Conservation (phyloP, 2,113 vertebrate species). For the Erythrolamprus reginae region DNA sequence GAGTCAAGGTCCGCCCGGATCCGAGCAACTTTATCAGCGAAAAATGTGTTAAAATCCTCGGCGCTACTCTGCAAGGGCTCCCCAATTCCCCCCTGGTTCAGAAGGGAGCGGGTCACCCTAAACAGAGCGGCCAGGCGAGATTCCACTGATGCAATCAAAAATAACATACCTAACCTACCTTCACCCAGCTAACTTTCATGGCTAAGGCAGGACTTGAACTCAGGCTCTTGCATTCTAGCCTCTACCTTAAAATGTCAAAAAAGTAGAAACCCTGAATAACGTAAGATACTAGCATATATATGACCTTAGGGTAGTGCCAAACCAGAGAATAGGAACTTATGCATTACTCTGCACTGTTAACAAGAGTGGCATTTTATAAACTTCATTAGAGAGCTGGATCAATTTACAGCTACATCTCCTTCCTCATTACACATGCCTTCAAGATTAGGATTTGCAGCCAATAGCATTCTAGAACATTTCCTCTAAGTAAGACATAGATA, state of each 20-base stretch:
- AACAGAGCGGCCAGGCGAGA: no score
- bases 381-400: not conserved
- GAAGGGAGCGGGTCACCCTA: no score
- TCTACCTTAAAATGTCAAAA: not conserved
- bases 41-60: no score
- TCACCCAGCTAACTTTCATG: not conserved
- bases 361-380: not conserved
- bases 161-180: not conserved
- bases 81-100: no score
- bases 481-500: not conserved
- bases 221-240: not conserved
- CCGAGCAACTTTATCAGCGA: no score
- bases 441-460: not conserved
- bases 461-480: not conserved
- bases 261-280: not conserved
- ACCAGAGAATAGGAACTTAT: not conserved
- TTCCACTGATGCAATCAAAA: no score
- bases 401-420: not conserved
- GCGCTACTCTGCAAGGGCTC: no score
- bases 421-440: not conserved
- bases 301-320: not conserved
- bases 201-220: not conserved
- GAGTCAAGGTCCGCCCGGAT: no score
- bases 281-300: no score
- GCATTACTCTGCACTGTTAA: no score